Evolutionary conservation across 2,888 invertebrate species (phyloP).

Genomic region (Cecidostiba fungosa): DNA sequence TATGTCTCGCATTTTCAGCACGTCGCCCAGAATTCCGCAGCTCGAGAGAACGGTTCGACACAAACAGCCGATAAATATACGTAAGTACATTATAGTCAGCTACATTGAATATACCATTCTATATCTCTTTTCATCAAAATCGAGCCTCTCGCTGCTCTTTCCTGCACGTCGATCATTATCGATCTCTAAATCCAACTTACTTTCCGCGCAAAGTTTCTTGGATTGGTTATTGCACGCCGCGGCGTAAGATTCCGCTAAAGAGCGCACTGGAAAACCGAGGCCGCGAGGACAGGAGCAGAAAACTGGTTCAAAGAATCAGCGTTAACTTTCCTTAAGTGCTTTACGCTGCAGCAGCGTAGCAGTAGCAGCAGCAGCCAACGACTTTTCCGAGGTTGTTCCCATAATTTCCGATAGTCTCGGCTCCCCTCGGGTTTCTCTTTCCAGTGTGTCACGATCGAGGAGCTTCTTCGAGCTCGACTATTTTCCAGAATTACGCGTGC

Average conservation of each 20-base stretch:
- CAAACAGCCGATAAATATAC: background rate
- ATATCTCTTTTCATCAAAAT: slow-evolving; percentile 23
- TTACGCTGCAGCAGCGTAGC: slow-evolving; percentile 61
- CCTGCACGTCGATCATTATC: slow-evolving; percentile 49
- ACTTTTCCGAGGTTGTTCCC: slow-evolving; percentile 44
- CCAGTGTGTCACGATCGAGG: background rate
- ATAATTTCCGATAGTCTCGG: slow-evolving; percentile 51
- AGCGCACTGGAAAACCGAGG: slow-evolving; percentile 34
- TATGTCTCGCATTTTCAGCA: background rate
- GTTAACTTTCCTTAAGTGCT: slow-evolving; percentile 67
- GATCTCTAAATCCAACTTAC: slow-evolving; percentile 25
- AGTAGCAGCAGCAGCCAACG: too few relatives aligned
- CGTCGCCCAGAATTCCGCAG: background rate
- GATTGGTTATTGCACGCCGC: slow-evolving; percentile 42
- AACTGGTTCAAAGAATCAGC: slow-evolving; percentile 68
- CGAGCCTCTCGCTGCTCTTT: too few relatives aligned
- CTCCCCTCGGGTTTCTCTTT: slow-evolving; percentile 43
- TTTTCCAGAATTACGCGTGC: background rate
- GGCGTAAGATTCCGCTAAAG: slow-evolving; percentile 50
- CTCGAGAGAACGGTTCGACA: too few relatives aligned
- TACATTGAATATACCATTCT: slow-evolving; percentile 13
- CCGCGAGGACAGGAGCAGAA: slow-evolving; percentile 19
- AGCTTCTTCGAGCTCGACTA: background rate
- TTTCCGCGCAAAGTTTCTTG: slow-evolving; percentile 60
- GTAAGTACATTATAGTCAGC: background rate